Evolutionary conservation across 2,888 invertebrate species (phyloP).

Genomic region (Melipona beecheii): DNA sequence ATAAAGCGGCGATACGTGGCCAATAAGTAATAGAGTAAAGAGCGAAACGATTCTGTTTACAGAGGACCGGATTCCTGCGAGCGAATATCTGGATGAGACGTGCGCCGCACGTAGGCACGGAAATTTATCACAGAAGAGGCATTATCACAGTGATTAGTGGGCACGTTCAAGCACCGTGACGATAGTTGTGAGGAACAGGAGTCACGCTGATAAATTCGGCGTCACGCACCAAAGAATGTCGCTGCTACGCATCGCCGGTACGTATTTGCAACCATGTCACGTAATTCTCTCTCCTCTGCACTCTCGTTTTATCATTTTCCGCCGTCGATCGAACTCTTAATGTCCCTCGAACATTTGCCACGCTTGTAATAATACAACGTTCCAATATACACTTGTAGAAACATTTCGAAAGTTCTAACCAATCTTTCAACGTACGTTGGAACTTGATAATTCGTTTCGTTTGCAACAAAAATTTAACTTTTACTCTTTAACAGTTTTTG

Average conservation of each 20-base stretch:
- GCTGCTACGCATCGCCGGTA: not conserved
- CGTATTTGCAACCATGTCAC: conserved; percentile 37
- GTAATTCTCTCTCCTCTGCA: conserved; percentile 13
- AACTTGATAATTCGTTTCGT: no score
- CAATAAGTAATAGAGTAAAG: not conserved
- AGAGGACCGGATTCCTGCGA: not conserved
- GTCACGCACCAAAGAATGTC: conserved; percentile 35
- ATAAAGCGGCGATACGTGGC: not conserved
- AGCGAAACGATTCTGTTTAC: not conserved
- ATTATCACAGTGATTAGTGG: conserved; percentile 50
- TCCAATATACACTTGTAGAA: no score
- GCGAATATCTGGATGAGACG: not conserved
- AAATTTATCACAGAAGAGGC: conserved; percentile 27
- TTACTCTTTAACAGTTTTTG: no score
- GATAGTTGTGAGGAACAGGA: conserved; percentile 37
- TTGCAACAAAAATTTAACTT: no score
- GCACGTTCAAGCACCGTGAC: conserved; percentile 35
- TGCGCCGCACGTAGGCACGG: conserved; percentile 4
- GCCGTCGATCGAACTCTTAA: conserved; percentile 22
- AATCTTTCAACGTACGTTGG: no score
- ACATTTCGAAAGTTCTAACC: no score
- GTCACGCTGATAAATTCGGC: conserved; percentile 40
- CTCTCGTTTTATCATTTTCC: conserved; percentile 27
- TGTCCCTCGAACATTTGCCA: not conserved
- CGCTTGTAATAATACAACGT: no score